Evolutionary conservation across 2,888 invertebrate species (phyloP).

Genomic region (Onthophagus sagittarius): DNA sequence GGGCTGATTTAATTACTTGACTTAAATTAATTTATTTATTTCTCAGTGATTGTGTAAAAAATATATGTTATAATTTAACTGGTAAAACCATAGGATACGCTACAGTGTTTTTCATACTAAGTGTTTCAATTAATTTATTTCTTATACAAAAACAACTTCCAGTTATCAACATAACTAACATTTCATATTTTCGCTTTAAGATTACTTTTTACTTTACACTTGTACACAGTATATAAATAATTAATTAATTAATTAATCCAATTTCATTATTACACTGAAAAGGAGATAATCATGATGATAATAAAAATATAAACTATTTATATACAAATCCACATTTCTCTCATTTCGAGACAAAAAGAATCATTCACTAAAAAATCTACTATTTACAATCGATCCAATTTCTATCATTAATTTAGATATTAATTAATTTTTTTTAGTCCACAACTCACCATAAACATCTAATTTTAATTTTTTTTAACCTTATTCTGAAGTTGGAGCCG

Average conservation of each 20-base stretch:
- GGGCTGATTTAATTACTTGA: background rate
- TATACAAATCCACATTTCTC: constrained; percentile 22
- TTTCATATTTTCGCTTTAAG: background rate
- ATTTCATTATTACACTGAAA: constrained; percentile 27
- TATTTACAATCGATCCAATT: constrained; percentile 23
- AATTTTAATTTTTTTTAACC: constrained; percentile 1
- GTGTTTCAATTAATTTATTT: background rate
- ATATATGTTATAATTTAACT: background rate
- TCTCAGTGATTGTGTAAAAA: background rate
- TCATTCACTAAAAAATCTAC: constrained; percentile 21
- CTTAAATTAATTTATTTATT: background rate
- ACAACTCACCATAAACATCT: background rate
- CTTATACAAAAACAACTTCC: background rate
- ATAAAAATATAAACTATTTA: constrained; percentile 29
- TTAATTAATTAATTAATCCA: constrained; percentile 15
- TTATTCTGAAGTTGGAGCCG: constrained; percentile 22
- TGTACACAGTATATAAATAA: constrained; percentile 29
- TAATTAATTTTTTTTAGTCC: constrained; percentile 17
- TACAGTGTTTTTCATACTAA: background rate
- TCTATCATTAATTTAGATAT: constrained; percentile 13
- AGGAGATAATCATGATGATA: constrained; percentile 12
- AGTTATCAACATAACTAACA: background rate
- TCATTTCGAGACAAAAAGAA: constrained; percentile 10
- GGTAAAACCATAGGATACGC: background rate
- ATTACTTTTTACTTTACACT: constrained; percentile 13